Base-by-base conservation (phyloP, 1,140 invertebrate species). In the Platyscapa corneri region DNA sequence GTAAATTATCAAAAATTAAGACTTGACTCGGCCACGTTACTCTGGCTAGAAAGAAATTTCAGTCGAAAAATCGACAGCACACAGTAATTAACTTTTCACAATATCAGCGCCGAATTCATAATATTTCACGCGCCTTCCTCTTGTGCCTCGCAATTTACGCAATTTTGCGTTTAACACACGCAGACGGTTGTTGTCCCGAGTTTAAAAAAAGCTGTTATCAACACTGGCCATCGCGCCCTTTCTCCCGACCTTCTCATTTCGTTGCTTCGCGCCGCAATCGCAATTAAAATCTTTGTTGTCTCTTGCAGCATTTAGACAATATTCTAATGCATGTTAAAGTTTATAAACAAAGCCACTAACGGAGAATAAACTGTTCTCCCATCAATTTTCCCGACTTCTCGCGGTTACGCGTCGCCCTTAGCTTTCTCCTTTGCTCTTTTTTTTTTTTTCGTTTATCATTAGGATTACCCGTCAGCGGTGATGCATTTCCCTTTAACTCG, bases 401-500 rank as follows among this genome's bases (percentile, higher is more conserved):
- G 37, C 34, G 39, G 18, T 12, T 49, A 64, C 10, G 42, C 27
- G 53, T 46, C 46, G 30, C 34, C 82, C 60, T 30, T 37, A 39
- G 65, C 49, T 67, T 37, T 6, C n/a, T n/a, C n/a, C n/a, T n/a
- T n/a, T n/a, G n/a, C n/a, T n/a, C 12, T 46, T 46, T 46, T 14
- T 72, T 30, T 32, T 72, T 80, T 79, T 72, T 86, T 74, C 74
- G 79, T 86, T 83, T 83, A 86, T 86, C 81, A 65, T 67, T 32
- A 53, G 81, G 76, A 86, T 86, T 83, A 86, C 56, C 80, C 81
- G 81, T 83, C 85, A 74, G 60, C 3, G 39, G 64, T 86, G 81
- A 86, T 86, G 85, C 76, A 86, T 86, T 83, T n/a, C 81, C 67
- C 67, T 83, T 86, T 81, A 82, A 85, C 78, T 77, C 72, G 79